Evolutionary conservation across 2,797 vertebrate genomes (phyloP), one percentile per base, ranked within the genome.

Genomic region (Apodemus agrarius): DNA sequence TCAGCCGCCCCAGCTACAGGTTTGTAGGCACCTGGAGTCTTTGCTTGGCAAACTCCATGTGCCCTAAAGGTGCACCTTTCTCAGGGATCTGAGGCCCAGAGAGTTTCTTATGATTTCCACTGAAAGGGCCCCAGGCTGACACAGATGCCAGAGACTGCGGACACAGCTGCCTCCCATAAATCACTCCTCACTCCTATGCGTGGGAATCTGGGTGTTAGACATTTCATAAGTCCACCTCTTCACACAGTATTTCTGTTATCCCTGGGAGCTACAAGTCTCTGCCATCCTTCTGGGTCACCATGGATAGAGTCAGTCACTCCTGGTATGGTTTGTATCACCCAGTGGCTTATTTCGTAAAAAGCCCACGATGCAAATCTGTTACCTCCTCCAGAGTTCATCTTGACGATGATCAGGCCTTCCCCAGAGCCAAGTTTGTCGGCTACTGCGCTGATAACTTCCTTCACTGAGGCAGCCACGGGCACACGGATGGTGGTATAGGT

Each of bases 311-410:
- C 0, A 0, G 74, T 88, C 76, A 57, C 26, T 85, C 11, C 26
- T 67, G 72, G 6, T 3, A 4, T 61, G 59, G 19, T 87, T 94
- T 83, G 67, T 74, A 49, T 76, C 11, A 17, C 43, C 34, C 16
- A 17, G 24, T 21, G 82, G n/a, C 69, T 67, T 54, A n/a, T 59
- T 95, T 78, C 29, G 19, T 72, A 54, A 94, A 93, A 89, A 91
- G 49, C 31, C 40, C 21, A 26, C 74, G 40, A 83, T n/a, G 3
- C 21, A 22, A 67, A 90, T 74, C 54, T 31, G 5, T 98, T 99
- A 99, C 99, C 99, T 99, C 99, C 99, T 93, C 99, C 99, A 0
- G 99, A 99, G 97, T 99, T 99, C 98, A 99, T 99, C 98, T 98
- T 99, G 92, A 99, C 99, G 74, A 99, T 98, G 94, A 99, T 98